These are phyloP conservation scores for Nasonia giraulti DNA, from an alignment of 1,140 invertebrate species.

Conservation along the genomic window DNA sequence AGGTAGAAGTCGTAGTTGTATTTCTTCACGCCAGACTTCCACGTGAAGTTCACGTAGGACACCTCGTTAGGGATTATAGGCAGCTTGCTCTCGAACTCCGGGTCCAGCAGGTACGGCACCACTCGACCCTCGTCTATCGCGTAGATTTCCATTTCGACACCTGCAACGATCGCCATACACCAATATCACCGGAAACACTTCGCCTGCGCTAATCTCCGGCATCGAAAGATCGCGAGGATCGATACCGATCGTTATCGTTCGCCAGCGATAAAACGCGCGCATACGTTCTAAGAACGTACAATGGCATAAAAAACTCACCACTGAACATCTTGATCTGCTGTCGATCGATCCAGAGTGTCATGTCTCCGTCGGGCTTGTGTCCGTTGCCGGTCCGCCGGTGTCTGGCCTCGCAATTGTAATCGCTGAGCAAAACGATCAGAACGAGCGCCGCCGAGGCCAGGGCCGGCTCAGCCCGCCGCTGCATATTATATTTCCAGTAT, in stretches of 20 bases:
- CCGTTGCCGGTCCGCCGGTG: slow-evolving; percentile 67
- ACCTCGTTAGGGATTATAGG: slow-evolving; percentile 94
- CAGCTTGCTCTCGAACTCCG: slow-evolving; percentile 90
- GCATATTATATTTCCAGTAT: slow-evolving; percentile 59
- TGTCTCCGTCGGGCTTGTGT: slow-evolving; percentile 76
- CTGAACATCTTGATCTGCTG: slow-evolving; percentile 92
- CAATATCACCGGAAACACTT: no score
- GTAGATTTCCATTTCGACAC: slow-evolving; percentile 90
- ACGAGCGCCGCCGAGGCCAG: slow-evolving; percentile 58
- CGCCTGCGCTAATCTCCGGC: neutral
- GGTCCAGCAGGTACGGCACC: slow-evolving; percentile 88
- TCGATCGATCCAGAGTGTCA: slow-evolving; percentile 91
- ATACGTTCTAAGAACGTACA: neutral
- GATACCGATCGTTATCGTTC: neutral
- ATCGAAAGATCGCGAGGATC: neutral
- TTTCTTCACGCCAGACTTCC: slow-evolving; percentile 89
- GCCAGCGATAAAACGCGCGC: no score
- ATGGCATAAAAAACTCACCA: slow-evolving; percentile 76
- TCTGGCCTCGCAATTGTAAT: slow-evolving; percentile 50
- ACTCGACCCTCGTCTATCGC: slow-evolving; percentile 91
- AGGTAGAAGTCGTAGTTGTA: slow-evolving; percentile 92
- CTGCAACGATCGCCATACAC: slow-evolving; percentile 69
- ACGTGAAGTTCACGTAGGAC: slow-evolving; percentile 92
- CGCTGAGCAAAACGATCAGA: slow-evolving; percentile 28
- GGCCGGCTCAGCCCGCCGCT: slow-evolving; percentile 62